Conservation (phyloP, 2,888 invertebrate species). For the Drosophila nr. fundita region DNA sequence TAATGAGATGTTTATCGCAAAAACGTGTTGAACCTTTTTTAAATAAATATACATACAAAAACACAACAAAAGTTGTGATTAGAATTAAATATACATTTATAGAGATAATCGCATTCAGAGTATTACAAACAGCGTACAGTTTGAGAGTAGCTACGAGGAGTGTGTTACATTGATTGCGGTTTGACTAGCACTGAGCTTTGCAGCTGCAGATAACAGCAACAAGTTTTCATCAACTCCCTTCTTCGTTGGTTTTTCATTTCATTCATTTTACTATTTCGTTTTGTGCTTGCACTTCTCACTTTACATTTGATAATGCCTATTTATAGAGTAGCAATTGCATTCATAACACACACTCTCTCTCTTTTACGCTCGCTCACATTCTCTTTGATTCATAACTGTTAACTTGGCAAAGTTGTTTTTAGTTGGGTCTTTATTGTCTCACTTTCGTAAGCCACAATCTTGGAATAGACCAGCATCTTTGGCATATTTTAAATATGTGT, state of each 20-base stretch:
- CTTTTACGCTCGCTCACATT: background rate
- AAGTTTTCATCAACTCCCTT: constrained; percentile 21
- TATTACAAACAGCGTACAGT: constrained; percentile 10
- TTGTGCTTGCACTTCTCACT: constrained; percentile 33
- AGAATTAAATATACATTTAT: constrained; percentile 23
- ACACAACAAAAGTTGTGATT: constrained; percentile 14
- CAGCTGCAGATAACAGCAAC: constrained; percentile 25
- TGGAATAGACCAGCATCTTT: constrained; percentile 32
- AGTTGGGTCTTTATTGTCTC: constrained; percentile 29
- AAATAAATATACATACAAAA: constrained; percentile 4
- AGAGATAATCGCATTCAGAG: constrained; percentile 17
- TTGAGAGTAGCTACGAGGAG: background rate
- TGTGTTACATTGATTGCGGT: background rate
- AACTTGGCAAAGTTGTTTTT: constrained; percentile 13
- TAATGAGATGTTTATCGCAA: constrained; percentile 28
- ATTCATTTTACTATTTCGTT: constrained; percentile 36
- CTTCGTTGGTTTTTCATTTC: constrained; percentile 10
- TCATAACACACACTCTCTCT: constrained; percentile 12
- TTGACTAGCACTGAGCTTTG: constrained; percentile 10
- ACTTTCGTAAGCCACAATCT: constrained; percentile 49
- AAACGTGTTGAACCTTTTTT: constrained; percentile 23
- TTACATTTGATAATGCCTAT: constrained; percentile 67
- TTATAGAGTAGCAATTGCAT: constrained; percentile 52
- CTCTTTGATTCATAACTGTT: constrained; percentile 50
- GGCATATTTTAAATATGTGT: constrained; percentile 9